A percentile compares a stretch with the other conserved stretches of the same genome.
These are phyloP conservation scores for Proisotoma minuta DNA, from an alignment of 2,888 invertebrate genomes.

Conservation along the genomic window DNA sequence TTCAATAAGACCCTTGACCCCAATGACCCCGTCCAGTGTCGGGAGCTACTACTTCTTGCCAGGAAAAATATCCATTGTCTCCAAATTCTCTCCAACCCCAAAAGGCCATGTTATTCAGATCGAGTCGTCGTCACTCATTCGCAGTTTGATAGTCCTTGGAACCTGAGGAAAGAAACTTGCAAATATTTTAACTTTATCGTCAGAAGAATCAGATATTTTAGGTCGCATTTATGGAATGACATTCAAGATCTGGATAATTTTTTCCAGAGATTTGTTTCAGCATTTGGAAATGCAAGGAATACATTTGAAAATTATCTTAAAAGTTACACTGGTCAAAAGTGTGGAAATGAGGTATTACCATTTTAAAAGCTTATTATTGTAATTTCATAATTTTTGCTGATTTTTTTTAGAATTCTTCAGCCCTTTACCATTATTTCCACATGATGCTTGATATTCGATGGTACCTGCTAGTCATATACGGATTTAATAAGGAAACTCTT, in stretches of 20 bases:
- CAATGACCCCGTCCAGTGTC: slow-evolving; percentile 16
- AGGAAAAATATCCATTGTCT: slow-evolving; percentile 32
- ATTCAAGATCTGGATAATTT: slow-evolving; percentile 14
- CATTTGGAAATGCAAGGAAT: slow-evolving; percentile 18
- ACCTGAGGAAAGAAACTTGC: slow-evolving; percentile 33
- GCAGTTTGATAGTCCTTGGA: slow-evolving; percentile 23
- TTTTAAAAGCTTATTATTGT: too few relatives aligned
- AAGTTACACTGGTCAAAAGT: slow-evolving; percentile 32
- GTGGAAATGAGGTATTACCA: slow-evolving; percentile 40
- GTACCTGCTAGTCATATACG: slow-evolving; percentile 50
- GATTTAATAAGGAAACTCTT: slow-evolving; percentile 12
- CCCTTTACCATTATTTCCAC: slow-evolving; percentile 56
- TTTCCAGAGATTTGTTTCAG: slow-evolving; percentile 34
- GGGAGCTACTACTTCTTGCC: slow-evolving; percentile 25
- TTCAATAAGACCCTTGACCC: slow-evolving; percentile 29
- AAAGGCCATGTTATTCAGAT: background rate
- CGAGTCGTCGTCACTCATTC: background rate
- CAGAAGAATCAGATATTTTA: slow-evolving; percentile 15
- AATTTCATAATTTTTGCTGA: slow-evolving; percentile 1
- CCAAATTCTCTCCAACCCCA: slow-evolving; percentile 24
- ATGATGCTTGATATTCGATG: slow-evolving; percentile 55
- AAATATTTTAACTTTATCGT: slow-evolving; percentile 32
- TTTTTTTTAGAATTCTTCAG: slow-evolving; percentile 51
- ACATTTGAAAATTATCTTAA: slow-evolving; percentile 30
- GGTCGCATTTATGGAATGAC: background rate